Percentiles rank a stretch among this genome's conserved stretches.
phyloP scores from a whole-genome alignment of 1,140 invertebrate species.

The Ceratitis capitata region DNA sequence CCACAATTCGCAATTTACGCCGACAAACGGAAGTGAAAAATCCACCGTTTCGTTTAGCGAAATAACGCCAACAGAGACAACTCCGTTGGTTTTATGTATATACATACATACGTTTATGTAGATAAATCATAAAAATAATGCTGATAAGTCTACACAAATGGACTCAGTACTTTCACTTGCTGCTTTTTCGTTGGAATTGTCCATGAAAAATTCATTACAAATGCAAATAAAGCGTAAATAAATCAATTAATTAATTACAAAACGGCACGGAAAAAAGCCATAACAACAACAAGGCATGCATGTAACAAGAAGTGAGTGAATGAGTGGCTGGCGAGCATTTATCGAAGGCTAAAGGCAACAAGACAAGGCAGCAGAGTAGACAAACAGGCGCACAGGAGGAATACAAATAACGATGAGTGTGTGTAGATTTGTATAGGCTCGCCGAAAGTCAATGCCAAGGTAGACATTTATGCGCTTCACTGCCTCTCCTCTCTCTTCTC shows the following conservation, averaged over 20 bases:
- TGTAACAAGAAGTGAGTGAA: too few species aligned
- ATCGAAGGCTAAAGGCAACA: background rate
- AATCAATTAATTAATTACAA: constrained; percentile 44
- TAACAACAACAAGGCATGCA: background rate
- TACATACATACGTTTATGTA: background rate
- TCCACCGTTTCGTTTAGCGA: background rate
- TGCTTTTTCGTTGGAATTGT: constrained; percentile 7
- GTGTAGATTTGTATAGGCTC: background rate
- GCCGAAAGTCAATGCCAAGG: background rate
- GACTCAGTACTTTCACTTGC: background rate
- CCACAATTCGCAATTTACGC: background rate
- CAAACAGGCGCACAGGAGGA: background rate
- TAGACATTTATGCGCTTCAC: too few species aligned
- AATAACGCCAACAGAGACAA: background rate
- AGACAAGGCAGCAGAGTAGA: background rate
- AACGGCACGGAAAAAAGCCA: background rate
- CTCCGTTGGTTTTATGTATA: background rate
- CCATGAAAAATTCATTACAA: constrained; percentile 41
- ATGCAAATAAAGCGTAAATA: constrained; percentile 44
- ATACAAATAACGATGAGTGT: background rate
- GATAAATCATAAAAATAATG: too few species aligned
- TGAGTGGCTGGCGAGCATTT: background rate
- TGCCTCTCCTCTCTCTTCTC: too few species aligned
- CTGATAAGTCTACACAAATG: background rate
- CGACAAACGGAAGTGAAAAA: background rate